phyloP scores from a whole-genome alignment of 1,140 invertebrate species.

The Drosophila serrata region DNA sequence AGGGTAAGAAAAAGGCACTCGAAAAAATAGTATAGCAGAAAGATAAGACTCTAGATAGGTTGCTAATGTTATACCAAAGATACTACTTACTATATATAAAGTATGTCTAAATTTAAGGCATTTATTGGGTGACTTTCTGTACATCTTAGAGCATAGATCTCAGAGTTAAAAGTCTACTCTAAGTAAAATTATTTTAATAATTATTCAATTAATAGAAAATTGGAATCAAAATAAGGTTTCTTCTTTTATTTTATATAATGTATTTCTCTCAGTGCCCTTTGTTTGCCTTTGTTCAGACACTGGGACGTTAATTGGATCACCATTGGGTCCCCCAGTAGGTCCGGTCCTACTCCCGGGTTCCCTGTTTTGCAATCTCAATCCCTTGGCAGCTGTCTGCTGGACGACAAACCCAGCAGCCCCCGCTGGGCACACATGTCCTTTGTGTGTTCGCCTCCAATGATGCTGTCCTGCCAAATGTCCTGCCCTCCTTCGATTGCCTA shows the following conservation, averaged over 20 bases:
- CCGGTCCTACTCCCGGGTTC: conserved; percentile 32
- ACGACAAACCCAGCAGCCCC: conserved; percentile 17
- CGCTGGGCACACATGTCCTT: conserved; percentile 73
- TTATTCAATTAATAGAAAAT: neutral
- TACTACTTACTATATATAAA: neutral
- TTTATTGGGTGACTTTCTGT: neutral
- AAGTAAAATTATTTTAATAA: too few relatives aligned
- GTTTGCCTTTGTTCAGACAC: conserved; percentile 40
- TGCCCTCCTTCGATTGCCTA: conserved; percentile 61
- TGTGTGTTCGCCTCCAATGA: conserved; percentile 16
- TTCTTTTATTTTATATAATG: neutral
- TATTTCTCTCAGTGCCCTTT: neutral
- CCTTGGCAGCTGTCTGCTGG: conserved; percentile 59
- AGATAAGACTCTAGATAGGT: neutral
- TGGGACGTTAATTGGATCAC: conserved; percentile 61
- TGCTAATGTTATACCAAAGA: too few relatives aligned
- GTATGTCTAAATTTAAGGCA: too few relatives aligned
- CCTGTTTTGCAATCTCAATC: conserved; percentile 19
- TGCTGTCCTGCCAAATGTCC: conserved; percentile 15
- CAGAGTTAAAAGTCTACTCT: too few relatives aligned
- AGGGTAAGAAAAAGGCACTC: neutral
- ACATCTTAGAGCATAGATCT: neutral
- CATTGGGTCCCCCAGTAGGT: conserved; percentile 29
- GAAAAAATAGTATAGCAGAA: neutral
- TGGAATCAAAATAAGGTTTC: fast-evolving